Percentiles rank a stretch among this genome's conserved stretches.
phyloP scores from a whole-genome alignment of 2,797 vertebrate species.

The Xiphorhynchus erythropygius region DNA sequence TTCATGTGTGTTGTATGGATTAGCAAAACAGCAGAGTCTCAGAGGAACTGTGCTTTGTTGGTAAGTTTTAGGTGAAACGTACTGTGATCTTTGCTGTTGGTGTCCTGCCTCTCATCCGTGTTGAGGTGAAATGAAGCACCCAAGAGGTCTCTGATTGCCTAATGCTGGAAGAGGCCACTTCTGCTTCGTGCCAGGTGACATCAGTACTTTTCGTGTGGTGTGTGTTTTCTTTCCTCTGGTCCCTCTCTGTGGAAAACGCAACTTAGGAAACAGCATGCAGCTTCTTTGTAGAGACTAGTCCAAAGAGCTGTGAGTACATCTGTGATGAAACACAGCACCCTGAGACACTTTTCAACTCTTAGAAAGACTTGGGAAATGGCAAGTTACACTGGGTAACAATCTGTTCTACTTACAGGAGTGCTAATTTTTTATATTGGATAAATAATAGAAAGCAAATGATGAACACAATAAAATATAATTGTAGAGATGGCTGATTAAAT shows the following conservation, averaged over 20 bases:
- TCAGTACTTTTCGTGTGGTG: background rate
- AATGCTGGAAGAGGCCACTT: background rate
- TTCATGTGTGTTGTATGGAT: background rate
- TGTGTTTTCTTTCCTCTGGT: accelerated
- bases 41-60: background rate
- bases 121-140: background rate
- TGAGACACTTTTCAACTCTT: background rate
- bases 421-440: background rate
- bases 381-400: background rate
- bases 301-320: background rate
- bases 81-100: background rate
- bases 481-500: background rate
- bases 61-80: background rate
- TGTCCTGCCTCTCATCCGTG: background rate
- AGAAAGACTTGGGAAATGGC: background rate
- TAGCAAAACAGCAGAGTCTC: background rate
- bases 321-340: background rate
- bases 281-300: background rate
- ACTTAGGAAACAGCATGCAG: background rate
- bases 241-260: background rate
- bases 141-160: background rate
- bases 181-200: background rate
- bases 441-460: background rate
- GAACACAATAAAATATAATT: background rate
- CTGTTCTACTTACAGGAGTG: background rate